Base-by-base conservation (phyloP, 2,797 vertebrate genomes). In the Sus cebifrons region DNA sequence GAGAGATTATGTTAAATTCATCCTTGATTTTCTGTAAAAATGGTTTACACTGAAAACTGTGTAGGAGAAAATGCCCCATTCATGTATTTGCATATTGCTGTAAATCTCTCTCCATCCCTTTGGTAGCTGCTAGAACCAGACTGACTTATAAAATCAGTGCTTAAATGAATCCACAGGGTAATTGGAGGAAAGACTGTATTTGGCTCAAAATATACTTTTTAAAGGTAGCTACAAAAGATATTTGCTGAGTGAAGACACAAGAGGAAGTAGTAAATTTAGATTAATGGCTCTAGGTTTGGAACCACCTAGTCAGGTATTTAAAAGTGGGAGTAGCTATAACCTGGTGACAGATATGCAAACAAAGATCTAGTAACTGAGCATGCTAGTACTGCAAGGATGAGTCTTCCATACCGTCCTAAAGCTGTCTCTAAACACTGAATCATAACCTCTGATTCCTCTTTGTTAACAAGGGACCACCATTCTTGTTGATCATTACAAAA, bases 161-260 rank as follows among this genome's bases (percentile, higher is more conserved):
- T 86, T 93, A 73, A 71, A 44, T 79, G 65, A 92, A 67, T 64
- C 74, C 13, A 29, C 13, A 78, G 32, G 14, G 10, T 84, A 44
- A 78, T 64, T 89, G 32, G 64, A 84, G 17, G 89, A 74, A 93
- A 85, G 29, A 58, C 49, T 74, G 18, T 86, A 25, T 93, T 81
- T 81, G 23, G 36, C 15, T 86, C 49, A 75, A 52, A 83, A 56
- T 62, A 18, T 91, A 58, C 67, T 77, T 92, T 87, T 74, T 74
- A 9, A 75, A 92, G 89, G 74, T 13, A 79, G 62, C 21, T 93
- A 12, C n/a, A 84, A 54, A 88, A 88, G n/a, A 32, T 95, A 95
- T 23, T 92, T 96, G 23, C 25, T 36, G n/a, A 58, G 67, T 25
- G 64, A 90, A 81, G 17, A 65, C 67, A n/a, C 44, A 91, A 23